Conservation (phyloP, 2,797 vertebrate genomes). For the Ficedula albicollis region DNA sequence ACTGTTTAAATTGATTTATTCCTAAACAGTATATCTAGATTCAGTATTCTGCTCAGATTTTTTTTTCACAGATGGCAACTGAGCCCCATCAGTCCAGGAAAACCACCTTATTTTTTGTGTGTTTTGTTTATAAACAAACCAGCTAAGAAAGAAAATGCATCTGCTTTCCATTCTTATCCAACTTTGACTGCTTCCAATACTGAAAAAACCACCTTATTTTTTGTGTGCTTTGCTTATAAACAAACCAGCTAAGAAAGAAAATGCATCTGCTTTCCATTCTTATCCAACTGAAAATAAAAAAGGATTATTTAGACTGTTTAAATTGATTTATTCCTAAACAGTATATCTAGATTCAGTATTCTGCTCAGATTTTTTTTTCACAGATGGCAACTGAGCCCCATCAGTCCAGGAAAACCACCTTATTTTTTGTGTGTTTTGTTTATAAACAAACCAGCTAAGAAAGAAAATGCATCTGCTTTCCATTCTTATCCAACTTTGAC, state of each 20-base stretch:
- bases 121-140: not conserved
- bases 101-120: rapidly evolving
- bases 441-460: not conserved
- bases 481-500: not conserved
- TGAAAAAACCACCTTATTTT: not conserved
- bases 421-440: not conserved
- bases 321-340: not conserved
- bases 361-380: not conserved
- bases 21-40: not conserved
- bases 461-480: not conserved
- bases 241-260: not conserved
- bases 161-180: not conserved
- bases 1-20: not conserved
- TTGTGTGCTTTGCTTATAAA: not conserved
- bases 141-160: not conserved
- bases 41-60: not conserved
- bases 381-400: not conserved
- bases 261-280: not conserved
- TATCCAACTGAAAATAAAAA: not conserved
- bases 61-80: not conserved
- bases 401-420: not conserved
- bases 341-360: not conserved
- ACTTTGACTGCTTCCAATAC: not conserved
- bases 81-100: not conserved
- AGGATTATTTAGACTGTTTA: not conserved